These are phyloP conservation scores for Agrotis puta DNA, from an alignment of 2,888 invertebrate species.

Conservation along the genomic window DNA sequence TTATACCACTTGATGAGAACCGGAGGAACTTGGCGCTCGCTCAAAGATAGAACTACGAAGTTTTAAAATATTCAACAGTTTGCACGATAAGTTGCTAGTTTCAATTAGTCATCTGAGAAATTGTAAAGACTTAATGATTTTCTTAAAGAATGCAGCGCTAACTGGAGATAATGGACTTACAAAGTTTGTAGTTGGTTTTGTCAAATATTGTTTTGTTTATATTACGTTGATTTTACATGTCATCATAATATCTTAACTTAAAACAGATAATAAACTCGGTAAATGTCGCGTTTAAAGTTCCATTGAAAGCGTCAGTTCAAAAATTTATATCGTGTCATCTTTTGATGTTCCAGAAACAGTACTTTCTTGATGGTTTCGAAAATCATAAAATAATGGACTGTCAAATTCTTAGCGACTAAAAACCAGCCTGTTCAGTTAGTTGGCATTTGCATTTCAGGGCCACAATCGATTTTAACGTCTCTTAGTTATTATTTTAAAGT, in stretches of 20 bases:
- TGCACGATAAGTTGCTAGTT: slow-evolving; percentile 23
- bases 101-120: slow-evolving; percentile 41
- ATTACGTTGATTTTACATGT: background rate
- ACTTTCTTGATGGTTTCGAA: too few species aligned
- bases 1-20: slow-evolving; percentile 10
- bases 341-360: too few species aligned
- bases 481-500: too few species aligned
- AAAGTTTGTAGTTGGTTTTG: background rate
- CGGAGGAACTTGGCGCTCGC: slow-evolving; percentile 21
- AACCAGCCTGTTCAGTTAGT: too few species aligned
- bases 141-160: slow-evolving; percentile 11
- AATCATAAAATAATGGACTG: too few species aligned
- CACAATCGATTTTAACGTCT: too few species aligned
- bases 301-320: too few species aligned
- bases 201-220: background rate
- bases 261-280: too few species aligned
- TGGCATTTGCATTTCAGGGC: too few species aligned
- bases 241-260: background rate
- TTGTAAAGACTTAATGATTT: background rate
- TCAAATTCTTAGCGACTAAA: too few species aligned
- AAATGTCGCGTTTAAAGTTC: too few species aligned
- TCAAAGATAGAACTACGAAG: slow-evolving; percentile 26
- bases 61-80: slow-evolving; percentile 54
- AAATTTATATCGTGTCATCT: too few species aligned
- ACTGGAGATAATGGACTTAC: background rate